These are phyloP conservation scores for Strigamia maritima DNA, from an alignment of 2,888 invertebrate genomes.

Conservation along the genomic window DNA sequence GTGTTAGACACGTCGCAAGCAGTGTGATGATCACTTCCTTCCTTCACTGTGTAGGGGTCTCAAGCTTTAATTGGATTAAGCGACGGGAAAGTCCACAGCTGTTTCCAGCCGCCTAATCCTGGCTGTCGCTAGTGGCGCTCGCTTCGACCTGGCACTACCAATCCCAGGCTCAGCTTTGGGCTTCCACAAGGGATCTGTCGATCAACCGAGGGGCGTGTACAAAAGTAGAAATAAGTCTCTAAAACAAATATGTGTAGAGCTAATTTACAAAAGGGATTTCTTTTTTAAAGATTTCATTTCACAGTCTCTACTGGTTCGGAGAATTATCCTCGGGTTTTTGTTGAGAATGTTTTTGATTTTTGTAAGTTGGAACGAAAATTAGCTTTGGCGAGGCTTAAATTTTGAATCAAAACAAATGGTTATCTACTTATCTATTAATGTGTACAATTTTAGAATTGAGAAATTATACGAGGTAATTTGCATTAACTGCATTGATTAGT, in stretches of 20 bases:
- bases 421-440: too few species aligned
- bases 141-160: neutral
- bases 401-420: neutral
- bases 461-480: neutral
- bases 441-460: neutral
- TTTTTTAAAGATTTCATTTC: neutral
- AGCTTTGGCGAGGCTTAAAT: neutral
- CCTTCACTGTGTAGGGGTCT: conserved; percentile 21
- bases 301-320: neutral
- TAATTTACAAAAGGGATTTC: neutral
- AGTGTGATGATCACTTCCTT: conserved; percentile 30
- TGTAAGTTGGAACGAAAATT: neutral
- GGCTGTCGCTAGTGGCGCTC: conserved; percentile 33
- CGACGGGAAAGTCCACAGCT: conserved; percentile 39
- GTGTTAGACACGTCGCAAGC: conserved; percentile 20
- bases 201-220: conserved; percentile 28
- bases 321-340: neutral
- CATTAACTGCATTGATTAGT: neutral
- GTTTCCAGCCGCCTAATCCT: conserved; percentile 37
- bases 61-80: conserved; percentile 40
- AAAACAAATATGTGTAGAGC: neutral
- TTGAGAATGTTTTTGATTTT: neutral
- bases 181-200: conserved; percentile 20
- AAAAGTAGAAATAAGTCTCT: conserved; percentile 3
- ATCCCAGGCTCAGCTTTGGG: neutral